Evolutionary conservation across 2,797 vertebrate genomes (phyloP), one percentile per base, ranked within the genome.

Genomic region (Acanthurus lineatus): DNA sequence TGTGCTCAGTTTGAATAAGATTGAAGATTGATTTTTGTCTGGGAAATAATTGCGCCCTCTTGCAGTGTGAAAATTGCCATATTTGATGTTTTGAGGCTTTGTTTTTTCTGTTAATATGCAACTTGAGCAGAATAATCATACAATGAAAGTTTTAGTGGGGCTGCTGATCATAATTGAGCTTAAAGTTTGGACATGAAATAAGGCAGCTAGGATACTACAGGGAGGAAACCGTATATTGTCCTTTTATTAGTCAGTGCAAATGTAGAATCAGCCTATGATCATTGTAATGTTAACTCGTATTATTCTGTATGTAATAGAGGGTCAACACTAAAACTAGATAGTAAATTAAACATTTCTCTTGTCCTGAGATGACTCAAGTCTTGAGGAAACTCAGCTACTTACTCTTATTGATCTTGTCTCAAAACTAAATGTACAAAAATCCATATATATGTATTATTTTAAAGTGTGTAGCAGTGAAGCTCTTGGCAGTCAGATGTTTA

Each of bases 381-480:
- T 12, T 14, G 5, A 42, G 22, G 59, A 3, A 69, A 51, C 22
- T 52, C 40, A 28, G 7, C 48, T 54, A 58, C 63, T 76, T 66
- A 64, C n/a, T 22, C 25, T 53, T 58, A 80, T 25, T 64, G 51
- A 75, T 59, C 52, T 51, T 51, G 62, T 61, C 62, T 69, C 58
- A 77, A 45, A 76, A 40, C 15, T 35, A 54, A 69, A 66, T 25
- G 17, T n/a, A 35, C 59, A 54, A 14, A 19, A 7, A 20, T 2
- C 20, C 51, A 16, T 22, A 2, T 61, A 12, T 54, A 15, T 69
- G 9, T 45, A 11, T 73, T n/a, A 62, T 66, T 74, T 42, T 45
- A 12, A 22, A 53, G 38, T 9, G 2, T 52, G 7, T 60, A 60
- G 15, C 8, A 54, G 25, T 63, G 47, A 32, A 52, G 42, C 4